phyloP scores from a whole-genome alignment of 2,797 vertebrate species.

The Apodemus agrarius region DNA sequence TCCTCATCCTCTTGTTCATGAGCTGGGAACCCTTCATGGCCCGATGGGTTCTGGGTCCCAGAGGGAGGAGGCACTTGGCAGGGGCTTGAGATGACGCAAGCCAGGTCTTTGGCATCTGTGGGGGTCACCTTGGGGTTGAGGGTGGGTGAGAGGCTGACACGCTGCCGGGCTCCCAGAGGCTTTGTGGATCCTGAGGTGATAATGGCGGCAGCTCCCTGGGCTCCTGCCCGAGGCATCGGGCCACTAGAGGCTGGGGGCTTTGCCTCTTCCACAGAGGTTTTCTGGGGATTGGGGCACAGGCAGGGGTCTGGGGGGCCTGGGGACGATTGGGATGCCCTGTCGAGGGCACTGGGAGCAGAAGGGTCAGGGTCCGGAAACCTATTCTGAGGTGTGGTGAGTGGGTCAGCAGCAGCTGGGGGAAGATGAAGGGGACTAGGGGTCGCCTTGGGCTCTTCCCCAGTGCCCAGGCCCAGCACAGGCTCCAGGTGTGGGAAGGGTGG shows the following conservation, averaged over 20 bases:
- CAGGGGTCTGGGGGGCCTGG: neutral
- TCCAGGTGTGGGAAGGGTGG: neutral
- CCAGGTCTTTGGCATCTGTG: conserved; percentile 72
- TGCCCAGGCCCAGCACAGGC: neutral
- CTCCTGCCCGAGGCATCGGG: neutral
- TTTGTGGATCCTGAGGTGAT: conserved; percentile 68
- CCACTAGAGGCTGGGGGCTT: neutral
- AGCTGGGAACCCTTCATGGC: neutral
- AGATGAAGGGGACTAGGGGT: neutral
- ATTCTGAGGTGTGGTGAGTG: neutral
- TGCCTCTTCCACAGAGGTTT: neutral
- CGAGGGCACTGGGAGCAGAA: neutral
- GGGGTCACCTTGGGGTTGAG: conserved; percentile 56
- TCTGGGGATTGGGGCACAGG: neutral
- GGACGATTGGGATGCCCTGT: neutral
- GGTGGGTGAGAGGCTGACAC: neutral
- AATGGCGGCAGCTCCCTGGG: neutral
- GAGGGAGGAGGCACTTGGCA: conserved; percentile 78
- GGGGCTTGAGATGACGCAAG: conserved; percentile 9
- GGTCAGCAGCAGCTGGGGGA: neutral
- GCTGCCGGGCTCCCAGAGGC: conserved; percentile 17
- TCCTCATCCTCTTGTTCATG: conserved; percentile 52
- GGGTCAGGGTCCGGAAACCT: neutral
- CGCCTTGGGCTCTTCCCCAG: neutral
- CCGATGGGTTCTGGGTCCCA: conserved; percentile 41